phyloP scores from a whole-genome alignment of 23 tunicate genomes.

The Botrylloides violaceus region DNA sequence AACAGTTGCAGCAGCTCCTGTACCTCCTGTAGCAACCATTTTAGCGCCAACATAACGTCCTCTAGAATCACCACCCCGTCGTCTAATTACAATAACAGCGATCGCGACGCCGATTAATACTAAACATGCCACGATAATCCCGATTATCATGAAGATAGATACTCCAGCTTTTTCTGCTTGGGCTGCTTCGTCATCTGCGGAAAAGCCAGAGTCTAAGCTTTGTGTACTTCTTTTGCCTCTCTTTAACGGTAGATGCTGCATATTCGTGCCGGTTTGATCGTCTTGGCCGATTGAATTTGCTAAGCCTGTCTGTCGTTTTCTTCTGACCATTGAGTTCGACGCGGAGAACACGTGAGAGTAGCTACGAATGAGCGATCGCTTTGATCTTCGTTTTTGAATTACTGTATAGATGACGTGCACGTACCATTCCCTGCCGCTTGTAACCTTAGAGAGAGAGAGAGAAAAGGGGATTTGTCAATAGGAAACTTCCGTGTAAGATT shows the following conservation, averaged over 20 bases:
- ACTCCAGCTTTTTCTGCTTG: neutral
- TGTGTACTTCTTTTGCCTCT: neutral
- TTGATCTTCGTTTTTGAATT: no score
- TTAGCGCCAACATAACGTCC: conserved; percentile 64
- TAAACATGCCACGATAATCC: conserved; percentile 32
- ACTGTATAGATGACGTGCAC: conserved; percentile 90
- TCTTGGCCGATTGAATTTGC: conserved; percentile 60
- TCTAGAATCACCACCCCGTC: conserved; percentile 10
- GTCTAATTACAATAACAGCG: conserved; percentile 22
- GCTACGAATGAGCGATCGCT: conserved; percentile 43
- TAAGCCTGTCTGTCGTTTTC: conserved; percentile 3
- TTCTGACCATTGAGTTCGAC: conserved; percentile 19
- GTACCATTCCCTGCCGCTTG: conserved; percentile 96
- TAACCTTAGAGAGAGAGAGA: no score
- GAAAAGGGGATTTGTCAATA: no score
- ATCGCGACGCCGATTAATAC: conserved; percentile 24
- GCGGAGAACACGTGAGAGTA: conserved; percentile 34
- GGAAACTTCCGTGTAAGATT: no score
- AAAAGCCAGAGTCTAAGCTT: neutral
- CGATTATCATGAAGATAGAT: conserved; percentile 1
- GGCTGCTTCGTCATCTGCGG: neutral
- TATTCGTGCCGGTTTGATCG: conserved; percentile 68
- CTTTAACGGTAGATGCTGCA: conserved; percentile 32
- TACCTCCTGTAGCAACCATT: conserved; percentile 29
- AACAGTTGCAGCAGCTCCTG: conserved; percentile 4